Base-by-base conservation (phyloP, 1,140 invertebrate species). In the Eriosoma lanigerum region DNA sequence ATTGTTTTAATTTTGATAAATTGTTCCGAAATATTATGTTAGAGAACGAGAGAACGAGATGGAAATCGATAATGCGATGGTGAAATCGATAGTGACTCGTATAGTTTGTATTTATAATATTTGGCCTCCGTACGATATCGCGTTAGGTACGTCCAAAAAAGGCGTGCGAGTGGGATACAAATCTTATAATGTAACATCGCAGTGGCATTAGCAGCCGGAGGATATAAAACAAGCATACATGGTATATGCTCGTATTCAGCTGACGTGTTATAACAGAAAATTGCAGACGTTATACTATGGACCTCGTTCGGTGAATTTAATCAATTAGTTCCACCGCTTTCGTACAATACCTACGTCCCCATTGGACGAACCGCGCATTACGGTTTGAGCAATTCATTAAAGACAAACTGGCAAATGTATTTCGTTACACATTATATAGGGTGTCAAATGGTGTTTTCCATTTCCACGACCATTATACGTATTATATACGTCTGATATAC, bases 281-380 rank as follows among this genome's bases (percentile, higher is more conserved):
- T 4, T 17, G 58, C 24, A n/a, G n/a, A 38, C 8, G 32, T n/a
- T n/a, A n/a, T n/a, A n/a, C n/a, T 38, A 38, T 8, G 32, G 8
- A 38, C 32, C 8, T 38, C 32, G 24, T 70, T 19, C 64, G 38
- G 17, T 1, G 62, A 32, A 81, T 72, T 70, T 56, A 72, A 81
- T 38, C 62, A 81, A 58, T 76, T 66, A 46, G 70, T 73, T 26
- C 17, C n/a, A 19, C 24, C 32, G 38, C 19, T 46, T 17, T n/a
- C 66, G 44, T 12, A 38, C 21, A 19, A 24, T 46, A 46, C 8
- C 8, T 4, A 38, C 21, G 64, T 68, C 64, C 13, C 64, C 13
- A 21, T 8, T 21, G 46, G 44, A 50, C 29, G 26, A n/a, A 38
- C 9, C 60, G 9, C 26, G 26, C 19, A 32, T n/a, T 12, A 21